Conservation (phyloP, 2,888 invertebrate species). For the Cetonia aurata region DNA sequence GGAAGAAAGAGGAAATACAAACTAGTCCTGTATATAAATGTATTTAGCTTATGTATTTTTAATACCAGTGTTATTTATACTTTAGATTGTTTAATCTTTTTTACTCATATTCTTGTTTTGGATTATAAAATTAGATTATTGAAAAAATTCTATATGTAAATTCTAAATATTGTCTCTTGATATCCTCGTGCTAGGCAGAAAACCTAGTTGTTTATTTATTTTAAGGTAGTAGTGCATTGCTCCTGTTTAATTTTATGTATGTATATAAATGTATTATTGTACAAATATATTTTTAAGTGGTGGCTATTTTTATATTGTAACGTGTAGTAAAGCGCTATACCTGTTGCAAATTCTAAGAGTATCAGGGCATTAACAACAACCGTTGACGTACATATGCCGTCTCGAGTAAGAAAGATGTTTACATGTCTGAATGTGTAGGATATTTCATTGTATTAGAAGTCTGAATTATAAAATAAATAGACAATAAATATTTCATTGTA, state of each 20-base stretch:
- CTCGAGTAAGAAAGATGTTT: too few relatives aligned
- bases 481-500: slow-evolving; percentile 42
- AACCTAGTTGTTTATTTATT: slow-evolving; percentile 20
- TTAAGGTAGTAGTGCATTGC: not conserved
- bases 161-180: not conserved
- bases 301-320: slow-evolving; percentile 47
- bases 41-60: slow-evolving; percentile 25
- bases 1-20: slow-evolving; percentile 11
- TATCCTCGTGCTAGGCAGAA: not conserved
- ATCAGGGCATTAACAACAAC: not conserved
- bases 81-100: too few relatives aligned
- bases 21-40: slow-evolving; percentile 41
- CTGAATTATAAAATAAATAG: slow-evolving; percentile 44
- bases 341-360: slow-evolving; percentile 25
- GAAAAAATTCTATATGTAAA: not conserved
- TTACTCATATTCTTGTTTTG: too few relatives aligned
- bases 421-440: too few relatives aligned
- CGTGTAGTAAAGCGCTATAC: slow-evolving; percentile 38
- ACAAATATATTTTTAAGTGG: slow-evolving; percentile 44
- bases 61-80: slow-evolving; percentile 16
- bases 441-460: slow-evolving; percentile 41
- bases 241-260: slow-evolving; percentile 26
- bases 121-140: not conserved
- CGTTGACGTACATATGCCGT: too few relatives aligned
- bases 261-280: slow-evolving; percentile 43